Evolutionary conservation across 1,140 invertebrate species (phyloP), one percentile per base, ranked within the genome.

Genomic region (Carposina sasakii): DNA sequence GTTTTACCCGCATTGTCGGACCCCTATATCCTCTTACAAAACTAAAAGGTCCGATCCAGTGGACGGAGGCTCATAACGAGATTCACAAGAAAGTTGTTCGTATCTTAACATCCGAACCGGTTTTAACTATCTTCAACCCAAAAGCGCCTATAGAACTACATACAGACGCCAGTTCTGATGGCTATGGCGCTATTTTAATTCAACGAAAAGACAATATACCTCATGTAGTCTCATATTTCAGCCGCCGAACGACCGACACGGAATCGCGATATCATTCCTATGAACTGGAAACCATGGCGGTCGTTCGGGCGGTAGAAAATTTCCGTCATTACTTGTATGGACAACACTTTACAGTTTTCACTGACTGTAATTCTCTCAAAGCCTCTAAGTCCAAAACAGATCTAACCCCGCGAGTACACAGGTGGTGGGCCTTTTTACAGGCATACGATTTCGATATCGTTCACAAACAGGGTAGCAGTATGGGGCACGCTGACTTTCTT

Each of bases 1-100:
- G 31, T 33, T 33, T 33, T 33, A 33, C 31, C 9, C 31, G 15
- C 3, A 33, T 33, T n/a, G 31, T 33, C n/a, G 31, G 31, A 33
- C 13, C 31, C 3, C 15, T 33, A 33, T 33, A 33, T 33, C 31
- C 24, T 28, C 12, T 28, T 5, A 28, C 24, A 12, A 28, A 28
- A 28, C 12, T 28, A 28, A 28, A 28, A 13, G 31, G 31, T n/a
- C 8, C 31, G 15, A 33, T 33, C 9, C 9, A 33, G 15, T 33
- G 31, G 31, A 33, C 31, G 31, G 31, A 10, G 15, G 9, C 9
- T 8, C 31, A 33, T 33, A 13, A 33, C 9, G 15, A 33, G 15
- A 33, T 33, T 8, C 13, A 13, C n/a, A n/a, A 33, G 4, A 33
- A 8, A 8, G 15, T 33, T 13, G 13, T 33, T 33, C 9, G 15